phyloP scores from a whole-genome alignment of 2,797 vertebrate species.

The Eulemur albifrons region DNA sequence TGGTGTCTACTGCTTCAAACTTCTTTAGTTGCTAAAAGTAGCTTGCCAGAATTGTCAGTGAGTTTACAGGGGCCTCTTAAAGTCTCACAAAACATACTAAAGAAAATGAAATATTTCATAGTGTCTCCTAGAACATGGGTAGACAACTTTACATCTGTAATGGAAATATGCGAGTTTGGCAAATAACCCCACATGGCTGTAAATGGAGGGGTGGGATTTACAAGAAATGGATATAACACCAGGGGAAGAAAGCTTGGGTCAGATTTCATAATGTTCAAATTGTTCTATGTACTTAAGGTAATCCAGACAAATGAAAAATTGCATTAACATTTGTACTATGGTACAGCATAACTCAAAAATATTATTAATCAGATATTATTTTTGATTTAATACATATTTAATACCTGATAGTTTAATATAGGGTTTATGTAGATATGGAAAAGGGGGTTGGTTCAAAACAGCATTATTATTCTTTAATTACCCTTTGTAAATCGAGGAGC shows the following conservation, averaged over 20 bases:
- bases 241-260: conserved; percentile 8
- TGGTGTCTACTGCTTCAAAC: neutral
- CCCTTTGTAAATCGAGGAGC: neutral
- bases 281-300: conserved; percentile 24
- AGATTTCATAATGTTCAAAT: neutral
- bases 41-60: neutral
- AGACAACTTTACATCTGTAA: conserved; percentile 39
- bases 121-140: neutral
- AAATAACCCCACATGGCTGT: conserved; percentile 38
- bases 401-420: neutral
- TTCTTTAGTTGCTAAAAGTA: conserved; percentile 52
- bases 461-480: neutral
- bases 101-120: conserved; percentile 44
- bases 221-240: neutral
- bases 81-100: conserved; percentile 48
- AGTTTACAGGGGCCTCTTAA: conserved; percentile 38
- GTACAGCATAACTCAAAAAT: neutral
- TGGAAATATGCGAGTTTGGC: conserved; percentile 42
- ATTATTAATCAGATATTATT: conserved; percentile 2
- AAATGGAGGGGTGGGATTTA: neutral
- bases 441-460: neutral
- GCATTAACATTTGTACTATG: neutral
- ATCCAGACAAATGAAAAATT: conserved; percentile 9
- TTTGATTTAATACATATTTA: conserved; percentile 17
- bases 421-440: neutral